Evolutionary conservation across 2,888 invertebrate species (phyloP), one percentile per base, ranked within the genome.

Genomic region (Pollenia labialis): DNA sequence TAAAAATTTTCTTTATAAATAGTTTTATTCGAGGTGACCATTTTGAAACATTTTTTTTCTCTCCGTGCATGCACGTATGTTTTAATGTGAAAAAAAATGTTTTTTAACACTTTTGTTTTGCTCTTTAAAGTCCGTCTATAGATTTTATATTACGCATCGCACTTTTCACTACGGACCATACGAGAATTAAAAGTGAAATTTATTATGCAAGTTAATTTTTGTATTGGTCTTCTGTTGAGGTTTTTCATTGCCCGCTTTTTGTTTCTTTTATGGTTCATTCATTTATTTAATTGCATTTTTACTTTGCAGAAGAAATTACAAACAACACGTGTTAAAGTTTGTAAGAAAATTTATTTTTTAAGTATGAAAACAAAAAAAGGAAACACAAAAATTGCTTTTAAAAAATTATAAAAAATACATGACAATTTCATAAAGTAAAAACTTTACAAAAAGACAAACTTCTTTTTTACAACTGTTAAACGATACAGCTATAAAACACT

Each of bases 151-250:
- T 0, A 52, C 42, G 18, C 56, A 52, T 48, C 32, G n/a, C 14
- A 60, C 48, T 52, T 74, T 79, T 74, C 68, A 18, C n/a, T 52
- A 48, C 46, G n/a, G 62, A 40, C 23, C 79, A 72, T 60, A 74
- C 44, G 56, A 75, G 75, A 56, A 71, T 85, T 85, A 81, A 85
- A n/a, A 71, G 54, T 18, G 23, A 80, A 75, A 85, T 85, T 64
- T 76, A 81, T 81, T 76, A 81, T 85, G 46, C 71, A 58, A 71
- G 71, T 71, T 81, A 75, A 85, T 76, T 85, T 32, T 81, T 56
- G 40, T 74, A n/a, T 50, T 56, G 64, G 48, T 40, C 46, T 62
- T 23, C 42, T 54, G 16, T 64, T 81, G 58, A 48, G 54, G 42
- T 85, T 75, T 84, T 79, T 77, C 71, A 56, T 77, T 71, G 74